Evolutionary conservation across 2,113 vertebrate genomes (phyloP), one percentile per base, ranked within the genome.

Genomic region (Phyllostomus discolor): DNA sequence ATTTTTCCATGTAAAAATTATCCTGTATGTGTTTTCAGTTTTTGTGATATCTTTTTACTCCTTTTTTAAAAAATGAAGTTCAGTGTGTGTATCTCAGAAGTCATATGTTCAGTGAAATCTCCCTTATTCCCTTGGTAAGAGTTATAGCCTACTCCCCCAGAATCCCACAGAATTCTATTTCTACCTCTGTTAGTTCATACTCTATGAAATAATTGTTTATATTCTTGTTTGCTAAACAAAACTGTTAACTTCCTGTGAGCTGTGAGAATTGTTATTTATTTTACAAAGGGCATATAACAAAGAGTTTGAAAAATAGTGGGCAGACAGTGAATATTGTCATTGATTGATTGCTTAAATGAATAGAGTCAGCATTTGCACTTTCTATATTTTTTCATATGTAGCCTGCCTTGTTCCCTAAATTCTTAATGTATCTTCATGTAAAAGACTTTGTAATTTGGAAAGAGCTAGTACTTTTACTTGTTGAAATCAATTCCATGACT

Each of bases 121-220:
- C 67, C 70, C 70, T 33, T 80, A 5, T 70, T 96, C 22, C 64
- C 12, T 84, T 26, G 80, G 62, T 19, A 88, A 46, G 38, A 93
- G 52, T 93, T 97, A 86, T 26, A 89, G 73, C 46, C 73, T 82
- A 38, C 69, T 95, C 75, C 46, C 46, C 50, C 83, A 90, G 57
- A 86, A 91, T 80, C 76, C 92, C 94, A 90, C 69, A 95, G 79
- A 95, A 95, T 96, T 91, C 79, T 97, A 91, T 95, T 97, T 93
- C 82, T 96, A 73, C 10, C 52, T 88, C 75, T 95, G 52, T 70
- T 89, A 90, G 83, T 48, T 38, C 50, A 64, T 46, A 90, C 31
- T 86, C 52, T 89, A 72, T 88, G 67, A 90, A 95, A 93, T 31
- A 59, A 91, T 97, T 96, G 95, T 96, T 95, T 92, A 93, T 93